Conservation (phyloP, 2,113 vertebrate species). For the Rhea pennata region DNA sequence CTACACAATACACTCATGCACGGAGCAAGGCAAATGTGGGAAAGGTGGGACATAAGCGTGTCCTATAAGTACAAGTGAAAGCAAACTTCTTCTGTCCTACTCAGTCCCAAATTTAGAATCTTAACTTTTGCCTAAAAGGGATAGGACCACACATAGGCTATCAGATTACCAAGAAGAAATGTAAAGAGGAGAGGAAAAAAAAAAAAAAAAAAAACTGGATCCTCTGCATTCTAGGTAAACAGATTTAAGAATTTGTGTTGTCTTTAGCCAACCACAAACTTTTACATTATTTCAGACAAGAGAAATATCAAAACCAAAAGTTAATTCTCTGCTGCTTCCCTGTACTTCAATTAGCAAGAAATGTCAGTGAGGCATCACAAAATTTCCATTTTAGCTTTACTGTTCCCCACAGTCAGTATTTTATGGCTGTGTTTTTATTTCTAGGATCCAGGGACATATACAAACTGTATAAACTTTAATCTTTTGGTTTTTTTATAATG, state of each 20-base stretch:
- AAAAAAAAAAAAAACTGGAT: background rate
- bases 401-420: constrained; percentile 21
- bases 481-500: background rate
- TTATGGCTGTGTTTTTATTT: constrained; percentile 16
- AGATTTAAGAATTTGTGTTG: background rate
- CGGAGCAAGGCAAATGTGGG: background rate
- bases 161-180: background rate
- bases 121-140: background rate
- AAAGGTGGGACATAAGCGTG: background rate
- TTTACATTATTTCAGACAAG: background rate
- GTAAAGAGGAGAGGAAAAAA: background rate
- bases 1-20: accelerated
- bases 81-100: background rate
- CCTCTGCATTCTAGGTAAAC: background rate
- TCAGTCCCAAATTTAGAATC: background rate
- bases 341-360: constrained; percentile 39
- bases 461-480: background rate
- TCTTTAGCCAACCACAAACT: constrained; percentile 1
- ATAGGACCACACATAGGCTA: background rate
- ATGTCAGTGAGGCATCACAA: constrained; percentile 44
- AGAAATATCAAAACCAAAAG: constrained; percentile 15
- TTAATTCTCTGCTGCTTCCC: constrained; percentile 29
- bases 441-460: constrained; percentile 15
- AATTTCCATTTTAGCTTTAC: constrained; percentile 49
- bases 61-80: background rate